Evolutionary conservation across 2,797 vertebrate species (phyloP), one percentile per base, ranked within the genome.

Genomic region (Tamandua tetradactyla): DNA sequence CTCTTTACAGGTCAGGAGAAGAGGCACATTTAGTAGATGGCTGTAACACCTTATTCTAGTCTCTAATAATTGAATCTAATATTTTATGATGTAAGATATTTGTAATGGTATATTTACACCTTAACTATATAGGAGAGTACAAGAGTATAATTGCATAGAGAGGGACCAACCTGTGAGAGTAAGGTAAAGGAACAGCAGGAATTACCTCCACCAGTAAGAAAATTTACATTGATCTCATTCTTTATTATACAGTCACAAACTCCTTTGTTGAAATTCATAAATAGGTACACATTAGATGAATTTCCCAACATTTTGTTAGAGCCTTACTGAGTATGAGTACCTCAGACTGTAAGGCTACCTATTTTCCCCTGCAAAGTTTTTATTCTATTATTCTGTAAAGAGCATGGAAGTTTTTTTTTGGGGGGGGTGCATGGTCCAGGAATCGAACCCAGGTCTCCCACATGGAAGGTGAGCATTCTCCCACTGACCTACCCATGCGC

Each of bases 71-170:
- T 55, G 69, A 82, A 62, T 30, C 49, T 47, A 40, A 30, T 59
- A 57, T 85, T 44, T 82, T 91, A 89, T 71, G 55, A 94, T 66
- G 89, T 93, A 83, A 89, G 37, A 35, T 68, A 30, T 76, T 68
- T 30, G 5, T 68, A 71, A 3, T 68, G 32, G 35, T 55, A 37
- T 61, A 37, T 62, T 64, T 79, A 64, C 75, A 27, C 25, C 12
- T 23, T 83, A 69, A 52, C 20, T 64, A 47, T n/a, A 59, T 12
- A 47, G 75, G 32, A 90, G n/a, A 71, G 11, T 42, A 11, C 11
- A 71, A 87, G 80, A 83, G 49, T 30, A 11, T 20, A 37, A 40
- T 66, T 68, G 20, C 14, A 87, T 71, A n/a, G 32, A 11, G 52
- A 82, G 44, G 32, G 23, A 92, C 27, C 18, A 61, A 20, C 0